A percentile compares a stretch with the other conserved stretches of the same genome.
Evolutionary conservation across 2,888 invertebrate species (phyloP).

Genomic region (Chrysopilus asiliformis): DNA sequence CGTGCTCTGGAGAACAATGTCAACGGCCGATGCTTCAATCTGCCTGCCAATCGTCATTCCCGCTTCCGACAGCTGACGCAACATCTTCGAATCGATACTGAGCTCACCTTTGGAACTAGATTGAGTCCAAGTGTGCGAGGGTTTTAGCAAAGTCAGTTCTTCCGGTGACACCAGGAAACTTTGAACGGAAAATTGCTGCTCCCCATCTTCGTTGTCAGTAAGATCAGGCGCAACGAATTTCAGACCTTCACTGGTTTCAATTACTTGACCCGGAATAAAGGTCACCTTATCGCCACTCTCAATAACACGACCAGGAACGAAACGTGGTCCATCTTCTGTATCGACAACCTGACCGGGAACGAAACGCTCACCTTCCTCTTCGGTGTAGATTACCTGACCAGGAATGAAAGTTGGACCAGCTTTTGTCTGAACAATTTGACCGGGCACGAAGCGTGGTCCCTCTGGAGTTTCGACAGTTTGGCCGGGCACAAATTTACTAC

Average conservation of each 20-base stretch:
- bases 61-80: constrained; percentile 51
- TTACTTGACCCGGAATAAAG: constrained; percentile 66
- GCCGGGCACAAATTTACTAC: constrained; percentile 60
- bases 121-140: constrained; percentile 23
- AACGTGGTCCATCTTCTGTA: constrained; percentile 53
- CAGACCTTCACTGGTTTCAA: constrained; percentile 56
- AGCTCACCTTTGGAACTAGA: constrained; percentile 40
- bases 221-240: constrained; percentile 56
- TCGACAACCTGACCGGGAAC: constrained; percentile 57
- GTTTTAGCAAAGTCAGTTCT: constrained; percentile 34
- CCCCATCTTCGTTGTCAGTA: constrained; percentile 49
- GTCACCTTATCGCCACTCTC: constrained; percentile 56
- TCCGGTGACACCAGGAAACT: constrained; percentile 46
- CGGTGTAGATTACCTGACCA: constrained; percentile 51
- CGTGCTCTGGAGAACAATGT: constrained; percentile 41
- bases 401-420: constrained; percentile 65
- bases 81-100: constrained; percentile 50
- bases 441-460: constrained; percentile 63
- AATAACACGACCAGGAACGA: constrained; percentile 59
- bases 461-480: constrained; percentile 58
- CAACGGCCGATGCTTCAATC: constrained; percentile 48
- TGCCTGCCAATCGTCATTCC: constrained; percentile 55
- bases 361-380: constrained; percentile 40
- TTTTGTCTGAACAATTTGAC: constrained; percentile 61
- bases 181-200: constrained; percentile 54